Conservation (phyloP, 2,888 invertebrate genomes). For the Pomacea canaliculata region DNA sequence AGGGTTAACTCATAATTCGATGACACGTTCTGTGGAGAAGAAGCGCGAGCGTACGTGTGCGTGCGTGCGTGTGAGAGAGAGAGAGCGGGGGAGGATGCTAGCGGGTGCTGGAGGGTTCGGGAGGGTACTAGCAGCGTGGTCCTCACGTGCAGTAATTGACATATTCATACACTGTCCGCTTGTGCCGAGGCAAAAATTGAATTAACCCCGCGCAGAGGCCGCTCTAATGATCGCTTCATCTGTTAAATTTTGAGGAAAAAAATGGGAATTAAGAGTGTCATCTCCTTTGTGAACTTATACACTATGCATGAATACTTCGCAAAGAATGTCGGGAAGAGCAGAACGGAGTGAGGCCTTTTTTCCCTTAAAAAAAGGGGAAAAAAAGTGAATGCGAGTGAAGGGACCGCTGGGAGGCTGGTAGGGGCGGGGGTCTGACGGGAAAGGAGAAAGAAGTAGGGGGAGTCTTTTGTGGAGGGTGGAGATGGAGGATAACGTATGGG, state of each 20-base stretch:
- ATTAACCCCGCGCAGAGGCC: constrained; percentile 33
- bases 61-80: not conserved
- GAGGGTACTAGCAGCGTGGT: not conserved
- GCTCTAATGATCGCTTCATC: constrained; percentile 37
- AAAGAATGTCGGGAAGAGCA: not conserved
- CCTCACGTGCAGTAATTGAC: constrained; percentile 30
- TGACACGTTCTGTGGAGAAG: constrained; percentile 16
- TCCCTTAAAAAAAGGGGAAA: not conserved
- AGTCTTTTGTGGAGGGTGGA: not conserved
- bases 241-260: constrained; percentile 15
- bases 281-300: constrained; percentile 26
- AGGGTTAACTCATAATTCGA: constrained; percentile 29
- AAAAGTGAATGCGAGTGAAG: not conserved
- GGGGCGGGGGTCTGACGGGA: not conserved
- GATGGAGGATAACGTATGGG: not conserved
- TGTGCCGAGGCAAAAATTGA: constrained; percentile 31
- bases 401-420: not conserved
- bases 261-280: constrained; percentile 21
- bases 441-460: not conserved
- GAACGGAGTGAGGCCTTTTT: not conserved
- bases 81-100: not conserved
- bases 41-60: no score
- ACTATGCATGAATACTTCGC: constrained; percentile 33
- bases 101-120: not conserved
- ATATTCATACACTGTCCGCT: constrained; percentile 35